Percentiles rank a stretch among this genome's conserved stretches.
Evolutionary conservation across 2,113 vertebrate genomes (phyloP).

Genomic region (Chaetura pelagica): DNA sequence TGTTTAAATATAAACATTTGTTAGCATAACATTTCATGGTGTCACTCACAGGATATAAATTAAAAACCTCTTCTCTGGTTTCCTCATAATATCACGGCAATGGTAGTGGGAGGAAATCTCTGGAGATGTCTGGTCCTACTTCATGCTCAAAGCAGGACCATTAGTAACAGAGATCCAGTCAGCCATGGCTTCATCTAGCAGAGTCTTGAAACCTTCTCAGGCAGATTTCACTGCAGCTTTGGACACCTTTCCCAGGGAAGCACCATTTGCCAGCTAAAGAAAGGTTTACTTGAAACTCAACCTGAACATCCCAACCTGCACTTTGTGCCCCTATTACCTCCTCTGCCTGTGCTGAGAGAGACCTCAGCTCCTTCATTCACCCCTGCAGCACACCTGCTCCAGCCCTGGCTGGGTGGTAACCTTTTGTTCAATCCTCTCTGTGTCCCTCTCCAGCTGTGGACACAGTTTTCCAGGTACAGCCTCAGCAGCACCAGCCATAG

Average conservation of each 20-base stretch:
- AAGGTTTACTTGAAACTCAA: neutral
- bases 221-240: neutral
- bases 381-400: neutral
- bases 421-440: rapidly evolving
- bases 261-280: neutral
- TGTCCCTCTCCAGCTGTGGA: neutral
- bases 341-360: neutral
- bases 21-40: neutral
- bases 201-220: neutral
- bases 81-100: neutral
- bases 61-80: neutral
- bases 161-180: neutral
- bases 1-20: neutral
- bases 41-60: neutral
- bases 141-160: neutral
- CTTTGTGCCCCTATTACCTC: neutral
- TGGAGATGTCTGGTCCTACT: neutral
- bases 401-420: neutral
- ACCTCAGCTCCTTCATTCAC: rapidly evolving
- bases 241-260: neutral
- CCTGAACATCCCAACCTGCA: neutral
- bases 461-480: neutral
- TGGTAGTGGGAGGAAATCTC: neutral
- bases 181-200: neutral
- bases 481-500: neutral